These are phyloP conservation scores for Ibidorhyncha struthersii DNA, from an alignment of 2,113 vertebrate species.

Conservation along the genomic window DNA sequence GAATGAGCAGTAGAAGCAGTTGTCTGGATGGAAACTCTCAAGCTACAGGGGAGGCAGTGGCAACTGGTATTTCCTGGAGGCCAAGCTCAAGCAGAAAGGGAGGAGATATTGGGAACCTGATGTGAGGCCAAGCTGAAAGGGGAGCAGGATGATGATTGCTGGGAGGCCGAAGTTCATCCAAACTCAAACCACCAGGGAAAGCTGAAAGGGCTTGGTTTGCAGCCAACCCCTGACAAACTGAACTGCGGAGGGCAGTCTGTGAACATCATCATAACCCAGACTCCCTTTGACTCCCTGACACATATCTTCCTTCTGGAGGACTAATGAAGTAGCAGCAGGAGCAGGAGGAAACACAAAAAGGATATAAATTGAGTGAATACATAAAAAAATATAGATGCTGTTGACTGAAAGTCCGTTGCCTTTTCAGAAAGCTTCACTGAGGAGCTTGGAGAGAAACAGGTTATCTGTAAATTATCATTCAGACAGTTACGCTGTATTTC, in stretches of 20 bases:
- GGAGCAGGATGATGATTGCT: constrained; percentile 34
- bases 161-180: constrained; percentile 24
- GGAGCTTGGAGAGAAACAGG: neutral
- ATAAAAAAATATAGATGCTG: neutral
- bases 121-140: constrained; percentile 24
- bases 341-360: constrained; percentile 4
- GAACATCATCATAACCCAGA: constrained; percentile 50
- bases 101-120: neutral
- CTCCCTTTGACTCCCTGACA: constrained; percentile 39
- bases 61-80: constrained; percentile 28
- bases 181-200: constrained; percentile 42
- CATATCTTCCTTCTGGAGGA: constrained; percentile 22
- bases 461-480: constrained; percentile 6
- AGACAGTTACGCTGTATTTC: neutral
- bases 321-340: constrained; percentile 51
- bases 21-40: neutral
- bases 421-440: constrained; percentile 6
- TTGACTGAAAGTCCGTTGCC: neutral
- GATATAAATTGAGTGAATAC: constrained; percentile 38
- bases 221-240: constrained; percentile 36
- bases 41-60: neutral
- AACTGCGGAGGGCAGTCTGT: constrained; percentile 16
- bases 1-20: neutral
- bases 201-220: constrained; percentile 20
- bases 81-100: neutral